A percentile compares a stretch with the other conserved stretches of the same genome.
These are phyloP conservation scores for Polypterus senegalus DNA, from an alignment of 2,113 vertebrate genomes.

Conservation along the genomic window DNA sequence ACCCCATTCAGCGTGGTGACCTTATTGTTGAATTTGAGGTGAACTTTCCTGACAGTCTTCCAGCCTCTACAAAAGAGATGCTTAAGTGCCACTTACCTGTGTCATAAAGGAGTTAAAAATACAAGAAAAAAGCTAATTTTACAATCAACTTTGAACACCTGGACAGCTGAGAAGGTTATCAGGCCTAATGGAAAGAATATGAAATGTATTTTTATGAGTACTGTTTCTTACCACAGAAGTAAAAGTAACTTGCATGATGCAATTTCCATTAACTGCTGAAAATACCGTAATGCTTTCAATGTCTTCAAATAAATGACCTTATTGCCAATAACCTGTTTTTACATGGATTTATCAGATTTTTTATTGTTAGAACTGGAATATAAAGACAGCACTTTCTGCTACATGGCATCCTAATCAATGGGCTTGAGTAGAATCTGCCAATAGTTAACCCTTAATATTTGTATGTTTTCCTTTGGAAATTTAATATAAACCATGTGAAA, in stretches of 20 bases:
- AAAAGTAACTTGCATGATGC: conserved; percentile 37
- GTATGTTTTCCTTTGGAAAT: too few species aligned
- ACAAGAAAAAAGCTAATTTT: conserved; percentile 5
- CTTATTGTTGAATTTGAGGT: conserved; percentile 96
- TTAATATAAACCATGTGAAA: too few species aligned
- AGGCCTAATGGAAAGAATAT: conserved; percentile 37
- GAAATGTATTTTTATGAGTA: conserved; percentile 44
- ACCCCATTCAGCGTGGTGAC: conserved; percentile 85
- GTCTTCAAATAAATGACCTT: too few species aligned
- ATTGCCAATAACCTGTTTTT: too few species aligned
- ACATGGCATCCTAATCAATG: too few species aligned
- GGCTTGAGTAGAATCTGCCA: too few species aligned
- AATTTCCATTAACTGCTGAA: neutral
- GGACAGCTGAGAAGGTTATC: conserved; percentile 24
- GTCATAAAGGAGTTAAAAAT: conserved; percentile 42
- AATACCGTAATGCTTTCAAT: too few species aligned
- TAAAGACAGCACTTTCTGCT: too few species aligned
- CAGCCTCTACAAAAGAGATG: conserved; percentile 84
- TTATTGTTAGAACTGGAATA: too few species aligned
- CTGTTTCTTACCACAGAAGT: too few species aligned
- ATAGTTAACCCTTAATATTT: too few species aligned
- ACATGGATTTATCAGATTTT: too few species aligned
- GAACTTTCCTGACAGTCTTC: conserved; percentile 79
- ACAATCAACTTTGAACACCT: neutral
- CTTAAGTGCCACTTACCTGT: conserved; percentile 88